Evolutionary conservation across 2,113 vertebrate genomes (phyloP).

Genomic region (Phalacrocorax carbo): DNA sequence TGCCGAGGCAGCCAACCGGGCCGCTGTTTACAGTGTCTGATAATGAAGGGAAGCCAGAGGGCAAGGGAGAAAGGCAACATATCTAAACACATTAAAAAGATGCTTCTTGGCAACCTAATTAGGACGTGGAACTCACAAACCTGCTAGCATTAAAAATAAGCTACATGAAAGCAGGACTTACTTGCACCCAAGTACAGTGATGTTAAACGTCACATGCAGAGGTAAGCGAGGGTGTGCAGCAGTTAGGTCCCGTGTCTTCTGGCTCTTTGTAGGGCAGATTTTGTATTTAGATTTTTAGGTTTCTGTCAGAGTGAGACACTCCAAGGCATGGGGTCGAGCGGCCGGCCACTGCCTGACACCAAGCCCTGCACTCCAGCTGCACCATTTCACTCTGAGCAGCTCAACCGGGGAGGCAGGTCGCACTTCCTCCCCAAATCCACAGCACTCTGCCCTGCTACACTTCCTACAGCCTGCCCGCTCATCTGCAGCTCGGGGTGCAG

Average conservation of each 20-base stretch:
- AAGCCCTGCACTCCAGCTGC: neutral
- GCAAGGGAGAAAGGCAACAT: constrained; percentile 17
- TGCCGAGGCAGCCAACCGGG: constrained; percentile 44
- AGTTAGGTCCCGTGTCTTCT: neutral
- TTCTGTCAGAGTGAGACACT: neutral
- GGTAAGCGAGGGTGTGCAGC: constrained; percentile 2
- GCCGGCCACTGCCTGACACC: neutral
- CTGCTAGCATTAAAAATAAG: constrained; percentile 43
- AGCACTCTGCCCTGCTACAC: neutral
- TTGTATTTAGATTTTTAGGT: neutral
- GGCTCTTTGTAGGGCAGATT: neutral
- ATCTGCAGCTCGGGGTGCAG: constrained; percentile 15
- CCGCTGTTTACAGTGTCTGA: constrained; percentile 32
- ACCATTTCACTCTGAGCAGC: neutral
- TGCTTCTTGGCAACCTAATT: constrained; percentile 12
- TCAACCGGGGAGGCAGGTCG: neutral
- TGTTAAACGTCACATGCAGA: neutral
- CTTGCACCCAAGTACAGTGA: neutral
- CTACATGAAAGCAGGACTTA: neutral
- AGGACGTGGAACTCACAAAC: neutral
- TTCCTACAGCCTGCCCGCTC: constrained; percentile 46
- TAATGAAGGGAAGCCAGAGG: constrained; percentile 29
- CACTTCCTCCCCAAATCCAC: neutral
- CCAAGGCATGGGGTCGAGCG: neutral
- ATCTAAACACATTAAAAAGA: constrained; percentile 5